Base-by-base conservation (phyloP, 2,797 vertebrate genomes). In the Toxotes lorentzi region DNA sequence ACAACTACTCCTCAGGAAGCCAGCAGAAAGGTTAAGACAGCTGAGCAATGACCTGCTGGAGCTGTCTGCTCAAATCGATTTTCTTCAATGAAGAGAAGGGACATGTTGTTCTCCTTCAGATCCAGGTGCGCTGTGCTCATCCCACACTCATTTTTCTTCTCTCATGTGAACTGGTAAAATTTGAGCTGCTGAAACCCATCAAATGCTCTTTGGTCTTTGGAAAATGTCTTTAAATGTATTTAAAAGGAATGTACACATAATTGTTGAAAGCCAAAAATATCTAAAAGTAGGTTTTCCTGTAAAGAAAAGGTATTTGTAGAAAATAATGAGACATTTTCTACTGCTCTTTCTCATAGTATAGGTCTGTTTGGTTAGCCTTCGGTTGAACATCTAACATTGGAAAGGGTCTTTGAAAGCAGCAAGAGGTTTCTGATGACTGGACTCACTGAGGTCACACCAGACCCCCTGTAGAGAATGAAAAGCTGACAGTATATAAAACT, bases 341-440 rank as follows among this genome's bases (percentile, higher is more conserved):
- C 4, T 23, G 38, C 11, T 45, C 24, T 66, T 78, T 86, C 73
- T 77, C 72, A 81, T 73, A 30, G 32, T 47, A 40, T 21, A 21
- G 14, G 38, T 68, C 56, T 79, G 71, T 86, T 91, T 91, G 62
- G 67, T 85, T 82, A 65, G 67, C 70, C 66, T 69, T 34, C 21
- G 40, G 21, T 57, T 23, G 7, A 68, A 72, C 86, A 84, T 90
- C 67, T 80, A 84, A 87, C 81, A 81, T 50, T 56, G 17, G 75
- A 81, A 53, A 60, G 14, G 45, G 53, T 68, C 75, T 90, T 77
- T 89, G 81, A 90, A 90, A 85, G 51, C 82, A 89, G 80, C 76
- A 68, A 80, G 85, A 79, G 78, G 40, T 79, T 81, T 74, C 51
- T 79, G 78, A 81, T 74, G 69, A 76, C 56, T 4, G 21, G 50